Base-by-base conservation (phyloP, 2,113 vertebrate species). In the Pollimyrus isidori region DNA sequence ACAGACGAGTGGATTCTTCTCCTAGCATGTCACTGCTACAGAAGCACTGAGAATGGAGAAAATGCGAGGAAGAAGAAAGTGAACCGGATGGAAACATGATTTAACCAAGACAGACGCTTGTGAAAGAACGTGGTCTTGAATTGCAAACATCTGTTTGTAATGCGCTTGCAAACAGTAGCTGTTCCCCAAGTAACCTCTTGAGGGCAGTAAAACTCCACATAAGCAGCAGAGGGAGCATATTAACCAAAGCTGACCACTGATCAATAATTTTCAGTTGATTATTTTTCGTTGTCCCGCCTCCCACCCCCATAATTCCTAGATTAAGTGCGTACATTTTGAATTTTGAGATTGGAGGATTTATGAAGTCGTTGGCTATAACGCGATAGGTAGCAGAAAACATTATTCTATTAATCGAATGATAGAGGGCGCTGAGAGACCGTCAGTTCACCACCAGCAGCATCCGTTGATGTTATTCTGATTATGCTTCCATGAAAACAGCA, bases 131-230 rank as follows among this genome's bases (percentile, higher is more conserved):
- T 50, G 83, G 48, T n/a, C 45, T 26, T n/a, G 82, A 53, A 35
- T 6, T 17, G 84, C n/a, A 49, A 30, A 84, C 39, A n/a, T 86
- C 83, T 9, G 5, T 89, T 46, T 45, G 7, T 13, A 9, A 26
- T 49, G 13, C 19, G 15, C 73, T 42, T 4, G 45, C 23, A n/a
- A 86, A 86, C 9, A 50, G 15, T 9, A 48, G 82, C 82, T 13
- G 46, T 89, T 92, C 69, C 62, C 21, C 0, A 39, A 56, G 2
- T 91, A 62, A 90, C 93, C 95, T 94, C 92, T 92, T 87, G 94
- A 92, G 93, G 94, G 94, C 93, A 94, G 94, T 92, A 95, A 39
- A 92, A 52, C 88, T 90, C 90, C 89, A 91, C 65, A 87, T 86
- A 89, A 49, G 48, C 48, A 86, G 23, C 23, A 13, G 26, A 17